Conservation (phyloP, 2,888 invertebrate species). For the Zele albiditarsus region DNA sequence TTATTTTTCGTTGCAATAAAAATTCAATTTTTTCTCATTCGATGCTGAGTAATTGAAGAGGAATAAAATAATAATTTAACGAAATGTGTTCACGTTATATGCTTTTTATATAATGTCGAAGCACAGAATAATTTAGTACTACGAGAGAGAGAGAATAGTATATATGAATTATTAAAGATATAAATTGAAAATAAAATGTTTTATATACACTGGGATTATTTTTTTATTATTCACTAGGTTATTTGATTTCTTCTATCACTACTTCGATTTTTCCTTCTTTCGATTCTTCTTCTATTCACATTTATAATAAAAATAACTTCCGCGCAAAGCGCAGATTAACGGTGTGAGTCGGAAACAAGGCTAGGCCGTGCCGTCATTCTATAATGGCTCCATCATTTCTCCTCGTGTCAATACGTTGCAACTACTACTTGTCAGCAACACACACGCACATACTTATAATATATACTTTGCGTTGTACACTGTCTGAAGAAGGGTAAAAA, state of each 20-base stretch:
- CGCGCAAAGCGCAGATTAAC: neutral
- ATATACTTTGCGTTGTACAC: too few species aligned
- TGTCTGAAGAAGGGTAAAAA: too few species aligned
- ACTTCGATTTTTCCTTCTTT: neutral
- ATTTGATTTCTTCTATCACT: neutral
- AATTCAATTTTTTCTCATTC: slow-evolving; percentile 25
- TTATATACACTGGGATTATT: neutral
- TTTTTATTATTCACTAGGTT: neutral
- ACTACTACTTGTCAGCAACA: slow-evolving; percentile 9
- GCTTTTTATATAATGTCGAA: neutral
- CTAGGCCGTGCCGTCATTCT: neutral
- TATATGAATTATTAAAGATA: neutral
- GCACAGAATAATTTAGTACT: neutral
- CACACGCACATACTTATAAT: neutral
- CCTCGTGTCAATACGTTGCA: slow-evolving; percentile 34
- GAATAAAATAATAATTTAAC: neutral
- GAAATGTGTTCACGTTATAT: neutral
- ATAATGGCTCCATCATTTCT: slow-evolving; percentile 30
- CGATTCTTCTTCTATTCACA: neutral
- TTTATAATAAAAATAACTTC: neutral
- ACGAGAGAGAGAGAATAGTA: neutral
- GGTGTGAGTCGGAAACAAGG: neutral
- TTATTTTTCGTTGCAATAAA: slow-evolving; percentile 15
- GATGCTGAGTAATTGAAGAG: neutral
- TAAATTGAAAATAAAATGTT: neutral